A percentile compares a stretch with the other conserved stretches of the same genome.
phyloP scores from a whole-genome alignment of 2,888 invertebrate species.

The Drosophila neoperkinsi region DNA sequence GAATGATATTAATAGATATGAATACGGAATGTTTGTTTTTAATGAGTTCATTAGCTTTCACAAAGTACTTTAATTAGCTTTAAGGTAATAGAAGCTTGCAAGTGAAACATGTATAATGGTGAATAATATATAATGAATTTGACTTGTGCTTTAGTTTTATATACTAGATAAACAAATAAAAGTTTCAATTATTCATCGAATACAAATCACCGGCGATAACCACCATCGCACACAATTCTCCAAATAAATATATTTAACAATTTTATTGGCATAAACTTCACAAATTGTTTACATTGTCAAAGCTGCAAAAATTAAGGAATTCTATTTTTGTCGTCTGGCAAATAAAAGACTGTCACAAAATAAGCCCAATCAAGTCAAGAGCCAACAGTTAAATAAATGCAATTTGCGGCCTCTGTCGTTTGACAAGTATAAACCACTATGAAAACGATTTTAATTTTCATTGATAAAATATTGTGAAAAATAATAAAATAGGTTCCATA shows the following conservation, averaged over 20 bases:
- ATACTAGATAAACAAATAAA: not conserved
- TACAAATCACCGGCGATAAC: not conserved
- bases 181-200: not conserved
- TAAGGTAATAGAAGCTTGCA: not conserved
- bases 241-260: not conserved
- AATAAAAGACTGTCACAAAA: not conserved
- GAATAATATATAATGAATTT: not conserved
- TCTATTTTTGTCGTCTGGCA: not conserved
- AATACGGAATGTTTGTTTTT: not conserved
- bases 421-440: slow-evolving; percentile 11
- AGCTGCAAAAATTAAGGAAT: not conserved
- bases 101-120: not conserved
- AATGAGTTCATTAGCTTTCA: not conserved
- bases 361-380: slow-evolving; percentile 1
- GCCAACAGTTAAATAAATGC: slow-evolving; percentile 3
- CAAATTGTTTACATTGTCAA: not conserved
- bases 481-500: slow-evolving; percentile 13
- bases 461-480: slow-evolving; percentile 27
- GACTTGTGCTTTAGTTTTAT: not conserved
- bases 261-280: not conserved
- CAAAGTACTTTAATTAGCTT: not conserved
- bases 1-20: not conserved
- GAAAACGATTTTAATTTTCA: slow-evolving; percentile 12
- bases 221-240: not conserved
- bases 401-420: slow-evolving; percentile 20